phyloP scores from a whole-genome alignment of 2,888 invertebrate genomes.

The Nephrotoma guestfalica region DNA sequence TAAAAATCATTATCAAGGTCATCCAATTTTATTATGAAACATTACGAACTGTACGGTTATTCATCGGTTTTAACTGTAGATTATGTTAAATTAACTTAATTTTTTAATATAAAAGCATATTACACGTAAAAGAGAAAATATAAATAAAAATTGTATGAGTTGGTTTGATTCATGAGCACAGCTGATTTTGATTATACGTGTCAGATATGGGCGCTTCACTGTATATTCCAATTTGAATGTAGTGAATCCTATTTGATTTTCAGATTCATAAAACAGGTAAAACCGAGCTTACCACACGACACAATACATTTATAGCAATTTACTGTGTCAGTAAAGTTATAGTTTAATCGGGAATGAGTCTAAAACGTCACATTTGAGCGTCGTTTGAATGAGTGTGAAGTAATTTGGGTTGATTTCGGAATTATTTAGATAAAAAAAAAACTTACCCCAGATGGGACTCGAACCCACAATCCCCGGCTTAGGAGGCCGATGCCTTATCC shows the following conservation, averaged over 20 bases:
- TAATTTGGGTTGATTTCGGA: not conserved
- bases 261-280: no score
- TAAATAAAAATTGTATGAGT: not conserved
- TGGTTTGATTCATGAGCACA: not conserved
- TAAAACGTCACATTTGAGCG: not conserved
- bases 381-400: not conserved
- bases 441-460: slow-evolving; percentile 73
- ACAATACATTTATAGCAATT: no score
- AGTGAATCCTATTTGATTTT: not conserved
- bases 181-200: not conserved
- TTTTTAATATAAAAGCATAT: no score
- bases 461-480: slow-evolving; percentile 76
- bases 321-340: not conserved
- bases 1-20: not conserved
- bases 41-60: not conserved
- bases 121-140: not conserved
- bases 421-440: slow-evolving; percentile 9
- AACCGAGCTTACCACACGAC: no score
- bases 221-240: not conserved
- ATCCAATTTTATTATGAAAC: not conserved
- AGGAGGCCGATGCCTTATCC: slow-evolving; percentile 76
- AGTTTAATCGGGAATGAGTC: not conserved
- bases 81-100: not conserved
- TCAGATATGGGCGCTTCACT: not conserved
- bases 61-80: not conserved